Evolutionary conservation across 2,888 invertebrate genomes (phyloP).

Genomic region (Sinodicranocentrus sp.): DNA sequence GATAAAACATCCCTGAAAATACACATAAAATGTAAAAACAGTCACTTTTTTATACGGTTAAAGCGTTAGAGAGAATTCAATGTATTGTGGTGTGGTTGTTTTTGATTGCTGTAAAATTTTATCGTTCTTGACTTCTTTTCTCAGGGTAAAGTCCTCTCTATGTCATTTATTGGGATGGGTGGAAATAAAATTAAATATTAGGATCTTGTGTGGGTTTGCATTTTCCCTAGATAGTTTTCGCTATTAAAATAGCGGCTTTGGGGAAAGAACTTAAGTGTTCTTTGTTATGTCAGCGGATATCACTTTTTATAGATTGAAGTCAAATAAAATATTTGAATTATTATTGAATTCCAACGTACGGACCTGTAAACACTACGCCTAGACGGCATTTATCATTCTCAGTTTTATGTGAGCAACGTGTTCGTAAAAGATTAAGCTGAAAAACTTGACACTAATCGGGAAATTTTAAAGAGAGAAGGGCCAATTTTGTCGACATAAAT

Average conservation of each 20-base stretch:
- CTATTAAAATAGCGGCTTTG: neutral
- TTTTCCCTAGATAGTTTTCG: neutral
- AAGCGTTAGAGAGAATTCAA: neutral
- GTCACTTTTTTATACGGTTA: neutral
- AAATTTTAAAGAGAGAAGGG: neutral
- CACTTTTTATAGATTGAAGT: neutral
- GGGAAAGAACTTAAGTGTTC: conserved; percentile 1
- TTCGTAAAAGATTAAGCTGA: neutral
- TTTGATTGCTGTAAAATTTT: conserved; percentile 4
- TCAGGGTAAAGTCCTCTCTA: neutral
- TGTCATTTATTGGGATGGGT: conserved; percentile 25
- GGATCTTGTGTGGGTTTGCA: neutral
- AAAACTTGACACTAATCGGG: conserved; percentile 23
- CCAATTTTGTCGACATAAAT: conserved; percentile 1
- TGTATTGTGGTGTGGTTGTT: conserved; percentile 25
- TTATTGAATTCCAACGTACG: too few relatives aligned
- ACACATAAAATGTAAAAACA: conserved; percentile 18
- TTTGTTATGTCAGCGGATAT: conserved; percentile 10
- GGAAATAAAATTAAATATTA: conserved; percentile 17
- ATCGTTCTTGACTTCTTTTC: conserved; percentile 15
- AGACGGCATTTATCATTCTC: conserved; percentile 2
- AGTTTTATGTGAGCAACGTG: conserved; percentile 4
- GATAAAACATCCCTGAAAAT: neutral
- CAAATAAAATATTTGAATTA: too few relatives aligned
- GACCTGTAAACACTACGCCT: too few relatives aligned